These are phyloP conservation scores for Hippolais icterina DNA, from an alignment of 2,113 vertebrate genomes.

Conservation along the genomic window DNA sequence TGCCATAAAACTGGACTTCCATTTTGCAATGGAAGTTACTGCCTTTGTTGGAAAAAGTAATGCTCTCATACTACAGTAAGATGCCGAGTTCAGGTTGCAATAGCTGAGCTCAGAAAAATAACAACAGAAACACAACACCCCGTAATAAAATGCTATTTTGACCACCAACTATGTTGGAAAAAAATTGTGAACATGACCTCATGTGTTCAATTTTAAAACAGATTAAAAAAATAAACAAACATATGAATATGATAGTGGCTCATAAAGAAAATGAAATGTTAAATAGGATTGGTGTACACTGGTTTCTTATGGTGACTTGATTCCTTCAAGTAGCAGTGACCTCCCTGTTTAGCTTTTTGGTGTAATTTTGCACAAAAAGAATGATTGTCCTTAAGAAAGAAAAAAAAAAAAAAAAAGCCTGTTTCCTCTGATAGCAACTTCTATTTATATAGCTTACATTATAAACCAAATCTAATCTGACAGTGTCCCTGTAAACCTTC, in stretches of 20 bases:
- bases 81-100: not conserved
- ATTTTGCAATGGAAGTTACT: not conserved
- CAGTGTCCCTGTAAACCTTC: slow-evolving; percentile 14
- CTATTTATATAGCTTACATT: not conserved
- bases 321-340: not conserved
- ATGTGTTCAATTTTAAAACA: not conserved
- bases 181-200: not conserved
- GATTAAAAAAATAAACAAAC: not conserved
- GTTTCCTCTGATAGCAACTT: not conserved
- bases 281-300: not conserved
- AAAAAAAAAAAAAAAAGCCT: not conserved
- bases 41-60: not conserved
- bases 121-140: not conserved
- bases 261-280: not conserved
- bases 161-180: not conserved
- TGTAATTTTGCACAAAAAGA: not conserved
- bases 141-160: not conserved
- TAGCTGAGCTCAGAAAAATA: not conserved
- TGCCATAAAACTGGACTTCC: not conserved
- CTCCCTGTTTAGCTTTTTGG: not conserved
- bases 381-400: not conserved
- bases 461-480: slow-evolving; percentile 43
- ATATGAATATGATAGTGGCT: not conserved
- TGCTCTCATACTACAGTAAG: not conserved
- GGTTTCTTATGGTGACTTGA: not conserved